These are phyloP conservation scores for Gavialis gangeticus DNA, from an alignment of 2,113 vertebrate genomes.

Conservation along the genomic window DNA sequence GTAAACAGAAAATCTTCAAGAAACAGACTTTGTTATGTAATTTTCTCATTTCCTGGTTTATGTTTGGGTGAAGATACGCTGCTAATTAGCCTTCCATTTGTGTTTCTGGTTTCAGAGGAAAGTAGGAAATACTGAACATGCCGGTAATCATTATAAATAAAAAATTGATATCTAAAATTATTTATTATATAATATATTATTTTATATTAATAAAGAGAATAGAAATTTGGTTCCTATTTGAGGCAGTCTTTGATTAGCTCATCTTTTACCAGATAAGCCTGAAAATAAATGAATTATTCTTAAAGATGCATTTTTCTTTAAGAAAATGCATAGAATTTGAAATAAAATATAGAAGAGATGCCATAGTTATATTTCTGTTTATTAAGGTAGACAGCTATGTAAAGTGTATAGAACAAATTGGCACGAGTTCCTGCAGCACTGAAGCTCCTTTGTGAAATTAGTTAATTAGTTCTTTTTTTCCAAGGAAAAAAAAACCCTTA, in stretches of 20 bases:
- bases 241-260: not conserved
- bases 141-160: fast-evolving
- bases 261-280: not conserved
- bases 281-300: not conserved
- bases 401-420: slow-evolving; percentile 51
- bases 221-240: not conserved
- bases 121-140: not conserved
- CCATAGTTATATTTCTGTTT: slow-evolving; percentile 30
- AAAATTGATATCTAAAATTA: not conserved
- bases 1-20: fast-evolving
- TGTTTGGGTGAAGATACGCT: not conserved
- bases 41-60: not conserved
- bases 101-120: not conserved
- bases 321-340: slow-evolving; percentile 34
- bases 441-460: slow-evolving; percentile 65
- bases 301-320: slow-evolving; percentile 36
- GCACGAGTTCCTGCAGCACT: slow-evolving; percentile 55
- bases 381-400: slow-evolving; percentile 63
- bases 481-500: not conserved
- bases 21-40: not conserved
- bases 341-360: slow-evolving; percentile 7
- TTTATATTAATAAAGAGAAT: not conserved
- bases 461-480: slow-evolving; percentile 54
- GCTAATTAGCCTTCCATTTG: not conserved
- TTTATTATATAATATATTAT: not conserved